Conservation (phyloP, 2,888 invertebrate species). For the Drosophila lacicola region DNA sequence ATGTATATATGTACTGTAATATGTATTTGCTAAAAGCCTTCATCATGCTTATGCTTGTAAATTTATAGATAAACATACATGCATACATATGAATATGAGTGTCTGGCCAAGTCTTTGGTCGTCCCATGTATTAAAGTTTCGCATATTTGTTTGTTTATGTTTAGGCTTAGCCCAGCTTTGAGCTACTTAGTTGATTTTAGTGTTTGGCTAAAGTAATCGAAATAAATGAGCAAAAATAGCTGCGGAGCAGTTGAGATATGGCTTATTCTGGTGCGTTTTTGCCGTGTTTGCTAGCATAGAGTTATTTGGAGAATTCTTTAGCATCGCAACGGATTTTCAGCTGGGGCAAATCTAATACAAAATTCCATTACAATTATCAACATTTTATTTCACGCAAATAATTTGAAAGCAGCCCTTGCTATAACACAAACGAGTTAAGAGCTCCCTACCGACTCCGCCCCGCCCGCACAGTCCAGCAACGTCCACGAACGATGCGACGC, state of each 20-base stretch:
- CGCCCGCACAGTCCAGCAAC: no score
- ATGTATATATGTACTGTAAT: background rate
- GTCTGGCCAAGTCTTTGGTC: background rate
- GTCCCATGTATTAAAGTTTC: conserved; percentile 7
- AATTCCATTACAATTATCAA: conserved; percentile 76
- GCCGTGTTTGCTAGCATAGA: background rate
- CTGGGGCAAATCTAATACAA: conserved; percentile 50
- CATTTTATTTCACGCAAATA: conserved; percentile 67
- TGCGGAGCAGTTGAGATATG: conserved; percentile 15
- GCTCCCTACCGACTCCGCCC: background rate
- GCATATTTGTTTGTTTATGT: conserved; percentile 55
- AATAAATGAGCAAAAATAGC: conserved; percentile 55
- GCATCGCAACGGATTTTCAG: background rate
- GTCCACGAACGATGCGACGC: conserved; percentile 15
- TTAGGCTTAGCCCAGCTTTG: conserved; percentile 37
- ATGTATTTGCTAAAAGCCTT: conserved; percentile 21
- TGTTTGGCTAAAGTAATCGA: conserved; percentile 66
- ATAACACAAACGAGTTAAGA: conserved; percentile 46
- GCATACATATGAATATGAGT: background rate
- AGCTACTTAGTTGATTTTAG: conserved; percentile 48
- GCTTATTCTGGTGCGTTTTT: background rate
- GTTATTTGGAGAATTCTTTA: background rate
- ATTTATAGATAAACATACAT: conserved; percentile 10
- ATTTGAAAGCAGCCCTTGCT: conserved; percentile 48
- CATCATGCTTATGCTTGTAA: conserved; percentile 2